Percentiles rank a stretch among this genome's conserved stretches.
phyloP scores from a whole-genome alignment of 2,888 invertebrate species.

The Hylaea fasciaria region DNA sequence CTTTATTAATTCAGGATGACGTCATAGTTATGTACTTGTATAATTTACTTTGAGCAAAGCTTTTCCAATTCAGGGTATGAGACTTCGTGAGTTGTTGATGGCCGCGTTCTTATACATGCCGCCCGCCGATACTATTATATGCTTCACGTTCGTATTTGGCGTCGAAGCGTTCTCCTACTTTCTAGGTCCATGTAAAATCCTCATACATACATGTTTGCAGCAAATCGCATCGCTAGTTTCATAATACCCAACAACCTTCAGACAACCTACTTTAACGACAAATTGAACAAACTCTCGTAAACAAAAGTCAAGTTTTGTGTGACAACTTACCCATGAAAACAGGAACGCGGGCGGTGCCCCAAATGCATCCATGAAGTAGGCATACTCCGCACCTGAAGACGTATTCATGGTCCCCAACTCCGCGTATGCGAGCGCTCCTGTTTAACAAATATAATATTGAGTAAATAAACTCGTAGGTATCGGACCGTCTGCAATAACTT shows the following conservation, averaged over 20 bases:
- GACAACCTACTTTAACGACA: slow-evolving; percentile 17
- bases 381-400: slow-evolving; percentile 97
- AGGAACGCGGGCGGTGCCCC: slow-evolving; percentile 96
- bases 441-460: slow-evolving; percentile 7
- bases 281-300: slow-evolving; percentile 1
- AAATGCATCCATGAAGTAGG: slow-evolving; percentile 98
- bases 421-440: slow-evolving; percentile 96
- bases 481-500: no score
- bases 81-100: no score
- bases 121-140: no score
- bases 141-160: no score
- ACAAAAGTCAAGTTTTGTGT: slow-evolving; percentile 6
- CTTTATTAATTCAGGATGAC: no score
- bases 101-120: no score
- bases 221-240: slow-evolving; percentile 14
- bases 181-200: not conserved
- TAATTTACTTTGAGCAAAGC: no score
- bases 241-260: slow-evolving; percentile 1
- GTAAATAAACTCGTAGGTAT: not conserved
- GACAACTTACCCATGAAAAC: slow-evolving; percentile 91
- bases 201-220: not conserved
- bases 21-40: no score
- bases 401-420: slow-evolving; percentile 98
- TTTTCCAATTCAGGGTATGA: no score
- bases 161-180: no score